Base-by-base conservation (phyloP, 2,888 invertebrate species). In the Stramonita haemastoma region DNA sequence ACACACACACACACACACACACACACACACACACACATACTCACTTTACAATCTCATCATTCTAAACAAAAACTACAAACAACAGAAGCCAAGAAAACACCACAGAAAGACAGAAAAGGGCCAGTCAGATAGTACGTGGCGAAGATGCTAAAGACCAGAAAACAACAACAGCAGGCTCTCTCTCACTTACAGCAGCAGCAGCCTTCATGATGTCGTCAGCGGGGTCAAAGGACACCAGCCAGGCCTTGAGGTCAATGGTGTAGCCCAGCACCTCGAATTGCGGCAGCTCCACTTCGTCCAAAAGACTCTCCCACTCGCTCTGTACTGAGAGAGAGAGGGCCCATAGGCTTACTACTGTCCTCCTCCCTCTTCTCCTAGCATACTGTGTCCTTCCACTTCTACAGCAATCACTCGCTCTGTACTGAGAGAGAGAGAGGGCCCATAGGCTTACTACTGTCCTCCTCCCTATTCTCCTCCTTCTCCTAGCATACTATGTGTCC, bases 21-120 rank as follows among this genome's bases (percentile, higher is more conserved):
- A 11, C 36, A 84, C 84, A 84, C 84, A 1, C 36, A 84, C 36
- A 84, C 36, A 84, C 84, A 84, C 36, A 32, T 34, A 83, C 83
- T 57, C 60, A 60, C 46, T 8, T 46, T n/a, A n/a, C 46, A 8
- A 8, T 5, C 46, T 46, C 46, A 46, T 46, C 46, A 46, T 46
- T 46, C 8, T 46, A 46, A 46, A 46, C 46, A 46, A 46, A 46
- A 8, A 5, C 4, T 46, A 46, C 4, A 46, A 2, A 46, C 4
- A 46, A 46, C 4, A 46, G 2, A 46, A 2, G 46, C 4, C 4
- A 8, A 8, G 46, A 46, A 46, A 46, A 2, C 46, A 2, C 46
- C 46, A 46, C 8, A 46, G 46, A 46, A 46, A 46, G n/a, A 46
- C 46, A 46, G 8, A 46, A n/a, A n/a, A n/a, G n/a, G n/a, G 46